Conservation (phyloP, 2,797 vertebrate species). For the Silurus lanzhouensis region DNA sequence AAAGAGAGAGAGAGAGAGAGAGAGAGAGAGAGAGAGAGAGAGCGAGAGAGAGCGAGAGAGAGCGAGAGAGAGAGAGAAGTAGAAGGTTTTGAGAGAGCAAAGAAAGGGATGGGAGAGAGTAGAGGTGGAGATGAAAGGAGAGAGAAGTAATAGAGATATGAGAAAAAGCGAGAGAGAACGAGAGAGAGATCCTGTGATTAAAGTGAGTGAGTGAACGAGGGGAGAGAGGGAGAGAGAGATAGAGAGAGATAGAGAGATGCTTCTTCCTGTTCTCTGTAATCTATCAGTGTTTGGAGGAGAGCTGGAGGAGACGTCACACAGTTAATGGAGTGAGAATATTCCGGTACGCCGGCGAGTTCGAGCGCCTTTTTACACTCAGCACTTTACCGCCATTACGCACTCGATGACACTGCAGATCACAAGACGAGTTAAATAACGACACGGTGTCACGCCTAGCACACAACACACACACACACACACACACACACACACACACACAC, state of each 20-base stretch:
- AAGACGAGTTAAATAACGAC: slow-evolving; percentile 21
- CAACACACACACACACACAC: slow-evolving; percentile 10
- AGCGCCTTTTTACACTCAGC: slow-evolving; percentile 21
- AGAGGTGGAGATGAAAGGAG: background rate
- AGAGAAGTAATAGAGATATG: background rate
- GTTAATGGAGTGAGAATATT: slow-evolving; percentile 42
- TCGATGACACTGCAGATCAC: slow-evolving; percentile 34
- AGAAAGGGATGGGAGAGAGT: background rate
- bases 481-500: slow-evolving; percentile 38
- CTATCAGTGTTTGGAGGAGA: slow-evolving; percentile 22
- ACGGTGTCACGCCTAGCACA: background rate
- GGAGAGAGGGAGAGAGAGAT: background rate
- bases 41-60: background rate
- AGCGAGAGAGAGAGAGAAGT: background rate
- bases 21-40: no score
- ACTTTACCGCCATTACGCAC: slow-evolving; percentile 22
- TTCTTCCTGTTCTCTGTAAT: background rate
- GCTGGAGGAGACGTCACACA: slow-evolving; percentile 34
- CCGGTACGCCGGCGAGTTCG: background rate
- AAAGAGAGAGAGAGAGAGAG: no score
- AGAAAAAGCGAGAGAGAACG: background rate
- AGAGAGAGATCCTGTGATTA: background rate
- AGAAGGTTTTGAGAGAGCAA: no score
- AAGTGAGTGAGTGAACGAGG: background rate
- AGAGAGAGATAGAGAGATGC: background rate